A percentile compares a stretch with the other conserved stretches of the same genome.
phyloP scores from a whole-genome alignment of 1,140 invertebrate species.

The Asbolus verrucosus region DNA sequence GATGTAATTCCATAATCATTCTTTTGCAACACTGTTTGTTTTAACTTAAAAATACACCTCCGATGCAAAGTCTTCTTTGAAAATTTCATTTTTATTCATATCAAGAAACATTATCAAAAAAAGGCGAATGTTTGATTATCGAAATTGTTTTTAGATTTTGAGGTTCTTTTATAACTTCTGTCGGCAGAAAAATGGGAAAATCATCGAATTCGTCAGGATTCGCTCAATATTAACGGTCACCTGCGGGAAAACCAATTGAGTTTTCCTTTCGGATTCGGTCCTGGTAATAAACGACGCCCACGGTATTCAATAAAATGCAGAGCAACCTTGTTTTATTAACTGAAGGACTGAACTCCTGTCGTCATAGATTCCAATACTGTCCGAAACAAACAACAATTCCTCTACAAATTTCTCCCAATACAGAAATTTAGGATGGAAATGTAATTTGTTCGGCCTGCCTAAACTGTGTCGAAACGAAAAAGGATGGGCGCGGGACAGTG shows the following conservation, averaged over 20 bases:
- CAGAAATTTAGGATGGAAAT: slow-evolving; percentile 36
- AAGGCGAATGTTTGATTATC: no score
- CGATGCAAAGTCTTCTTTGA: no score
- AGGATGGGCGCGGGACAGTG: slow-evolving; percentile 26
- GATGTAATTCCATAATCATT: no score
- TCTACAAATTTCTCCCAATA: slow-evolving; percentile 33
- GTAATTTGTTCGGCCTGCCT: slow-evolving; percentile 36
- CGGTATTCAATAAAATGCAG: slow-evolving; percentile 39
- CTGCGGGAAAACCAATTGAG: slow-evolving; percentile 35
- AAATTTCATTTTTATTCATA: no score
- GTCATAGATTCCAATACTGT: slow-evolving; percentile 36
- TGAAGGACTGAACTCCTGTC: slow-evolving; percentile 35
- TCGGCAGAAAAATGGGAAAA: no score
- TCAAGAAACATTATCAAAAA: no score
- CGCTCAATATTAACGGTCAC: slow-evolving; percentile 18
- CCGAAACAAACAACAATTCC: slow-evolving; percentile 36
- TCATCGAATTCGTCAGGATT: no score
- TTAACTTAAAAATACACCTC: no score
- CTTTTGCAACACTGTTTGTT: no score
- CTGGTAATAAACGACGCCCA: slow-evolving; percentile 33
- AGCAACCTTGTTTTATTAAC: slow-evolving; percentile 38
- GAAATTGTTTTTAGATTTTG: no score
- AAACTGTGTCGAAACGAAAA: slow-evolving; percentile 36
- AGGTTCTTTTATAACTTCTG: no score
- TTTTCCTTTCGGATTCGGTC: slow-evolving; percentile 23